Conservation (phyloP, 2,113 vertebrate species). For the Tenebrosternarchus preto region DNA sequence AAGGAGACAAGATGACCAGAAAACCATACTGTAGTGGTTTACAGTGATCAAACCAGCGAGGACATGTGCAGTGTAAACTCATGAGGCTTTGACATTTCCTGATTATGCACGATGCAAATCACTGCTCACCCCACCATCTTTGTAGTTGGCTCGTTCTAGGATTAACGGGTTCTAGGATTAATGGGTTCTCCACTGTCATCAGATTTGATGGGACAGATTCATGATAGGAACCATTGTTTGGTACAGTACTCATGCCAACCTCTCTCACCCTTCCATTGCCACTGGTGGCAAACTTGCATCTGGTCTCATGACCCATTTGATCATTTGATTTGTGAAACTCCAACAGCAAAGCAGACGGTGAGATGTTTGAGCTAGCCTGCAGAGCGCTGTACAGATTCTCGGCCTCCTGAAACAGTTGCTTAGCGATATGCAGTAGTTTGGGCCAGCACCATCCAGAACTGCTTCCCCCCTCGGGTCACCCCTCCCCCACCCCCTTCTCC, state of each 20-base stretch:
- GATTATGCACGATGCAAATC: background rate
- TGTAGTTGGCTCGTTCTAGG: background rate
- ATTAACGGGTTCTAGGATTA: no score
- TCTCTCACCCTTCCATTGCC: no score
- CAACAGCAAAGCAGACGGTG: background rate
- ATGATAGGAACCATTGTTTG: no score
- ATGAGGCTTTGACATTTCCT: background rate
- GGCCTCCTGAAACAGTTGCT: slow-evolving; percentile 65
- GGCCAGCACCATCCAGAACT: slow-evolving; percentile 47
- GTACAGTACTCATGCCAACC: no score
- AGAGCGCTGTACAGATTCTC: slow-evolving; percentile 66
- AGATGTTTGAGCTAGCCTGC: no score
- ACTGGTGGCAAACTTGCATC: background rate
- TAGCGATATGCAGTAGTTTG: slow-evolving; percentile 62
- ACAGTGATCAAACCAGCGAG: no score
- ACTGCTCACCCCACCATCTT: background rate
- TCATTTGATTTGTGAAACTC: background rate
- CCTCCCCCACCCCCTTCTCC: background rate
- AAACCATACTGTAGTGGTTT: no score
- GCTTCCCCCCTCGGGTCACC: slow-evolving; percentile 43
- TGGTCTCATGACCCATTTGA: background rate
- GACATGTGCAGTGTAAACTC: no score
- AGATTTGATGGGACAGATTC: no score
- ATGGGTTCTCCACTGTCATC: no score
- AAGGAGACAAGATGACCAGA: no score